These are phyloP conservation scores for Punctoribates punctum DNA, from an alignment of 2,888 invertebrate genomes.

Conservation along the genomic window DNA sequence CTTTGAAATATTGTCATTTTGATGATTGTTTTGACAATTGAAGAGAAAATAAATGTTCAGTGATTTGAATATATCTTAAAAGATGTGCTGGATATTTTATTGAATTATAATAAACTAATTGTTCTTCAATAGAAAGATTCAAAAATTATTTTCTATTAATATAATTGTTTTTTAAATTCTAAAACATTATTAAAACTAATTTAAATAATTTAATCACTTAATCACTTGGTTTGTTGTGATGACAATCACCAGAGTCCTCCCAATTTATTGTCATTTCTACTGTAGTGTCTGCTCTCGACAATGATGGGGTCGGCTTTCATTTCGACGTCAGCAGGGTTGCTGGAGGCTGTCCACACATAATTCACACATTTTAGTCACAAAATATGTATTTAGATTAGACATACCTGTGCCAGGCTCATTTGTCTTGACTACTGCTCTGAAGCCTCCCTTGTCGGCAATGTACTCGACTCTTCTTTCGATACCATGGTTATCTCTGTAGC, in stretches of 20 bases:
- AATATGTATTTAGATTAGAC: no score
- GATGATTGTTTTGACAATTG: no score
- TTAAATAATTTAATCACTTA: not conserved
- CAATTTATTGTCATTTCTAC: no score
- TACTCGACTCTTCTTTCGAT: conserved; percentile 18
- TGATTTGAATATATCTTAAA: not conserved
- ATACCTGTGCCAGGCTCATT: conserved; percentile 34
- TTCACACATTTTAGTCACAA: no score
- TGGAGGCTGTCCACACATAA: not conserved
- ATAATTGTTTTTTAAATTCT: no score
- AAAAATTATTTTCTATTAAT: not conserved
- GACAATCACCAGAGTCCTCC: no score
- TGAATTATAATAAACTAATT: no score
- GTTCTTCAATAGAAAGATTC: not conserved
- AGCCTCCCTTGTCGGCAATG: conserved; percentile 25
- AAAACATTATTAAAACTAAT: not conserved
- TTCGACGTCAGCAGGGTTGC: conserved; percentile 17
- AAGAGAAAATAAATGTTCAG: no score
- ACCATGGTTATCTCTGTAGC: conserved; percentile 6
- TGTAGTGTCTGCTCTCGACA: no score
- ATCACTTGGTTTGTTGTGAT: not conserved
- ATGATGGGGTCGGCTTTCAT: conserved; percentile 5
- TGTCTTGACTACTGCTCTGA: conserved; percentile 26
- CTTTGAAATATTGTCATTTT: no score
- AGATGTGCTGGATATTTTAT: not conserved